Evolutionary conservation across 2,888 invertebrate species (phyloP).

Genomic region (Tanypteryx hageni): DNA sequence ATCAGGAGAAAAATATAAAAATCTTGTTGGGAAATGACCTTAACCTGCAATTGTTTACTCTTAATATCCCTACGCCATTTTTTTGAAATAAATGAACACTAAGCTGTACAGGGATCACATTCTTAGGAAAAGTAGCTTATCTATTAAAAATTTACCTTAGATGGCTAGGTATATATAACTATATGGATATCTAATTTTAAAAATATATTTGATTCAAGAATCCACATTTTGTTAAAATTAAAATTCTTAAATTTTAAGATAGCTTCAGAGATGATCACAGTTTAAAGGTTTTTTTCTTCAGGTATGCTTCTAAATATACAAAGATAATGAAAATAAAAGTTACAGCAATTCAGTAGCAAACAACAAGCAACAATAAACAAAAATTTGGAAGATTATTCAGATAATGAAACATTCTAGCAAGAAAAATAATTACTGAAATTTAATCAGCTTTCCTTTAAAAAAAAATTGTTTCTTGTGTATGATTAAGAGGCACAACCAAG

Average conservation of each 20-base stretch:
- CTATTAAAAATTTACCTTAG: not conserved
- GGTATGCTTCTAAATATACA: not conserved
- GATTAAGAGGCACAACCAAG: too few relatives aligned
- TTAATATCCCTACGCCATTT: not conserved
- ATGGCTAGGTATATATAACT: not conserved
- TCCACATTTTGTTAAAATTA: not conserved
- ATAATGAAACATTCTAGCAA: too few relatives aligned
- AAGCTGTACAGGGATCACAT: not conserved
- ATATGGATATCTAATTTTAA: not conserved
- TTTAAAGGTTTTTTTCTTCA: not conserved
- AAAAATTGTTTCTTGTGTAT: too few relatives aligned
- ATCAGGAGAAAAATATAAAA: not conserved
- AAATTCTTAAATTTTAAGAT: not conserved
- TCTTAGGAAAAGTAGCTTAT: not conserved
- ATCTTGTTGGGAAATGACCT: not conserved
- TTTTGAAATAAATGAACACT: not conserved
- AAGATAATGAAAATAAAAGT: not conserved
- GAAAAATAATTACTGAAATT: not conserved
- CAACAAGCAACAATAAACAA: not conserved
- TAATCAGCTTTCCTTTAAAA: not conserved
- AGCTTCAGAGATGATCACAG: not conserved
- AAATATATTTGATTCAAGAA: not conserved
- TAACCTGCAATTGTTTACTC: not conserved
- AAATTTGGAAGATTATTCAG: not conserved
- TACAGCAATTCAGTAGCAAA: not conserved